Conservation (phyloP, 2,797 vertebrate genomes). For the Vultur gryphus region DNA sequence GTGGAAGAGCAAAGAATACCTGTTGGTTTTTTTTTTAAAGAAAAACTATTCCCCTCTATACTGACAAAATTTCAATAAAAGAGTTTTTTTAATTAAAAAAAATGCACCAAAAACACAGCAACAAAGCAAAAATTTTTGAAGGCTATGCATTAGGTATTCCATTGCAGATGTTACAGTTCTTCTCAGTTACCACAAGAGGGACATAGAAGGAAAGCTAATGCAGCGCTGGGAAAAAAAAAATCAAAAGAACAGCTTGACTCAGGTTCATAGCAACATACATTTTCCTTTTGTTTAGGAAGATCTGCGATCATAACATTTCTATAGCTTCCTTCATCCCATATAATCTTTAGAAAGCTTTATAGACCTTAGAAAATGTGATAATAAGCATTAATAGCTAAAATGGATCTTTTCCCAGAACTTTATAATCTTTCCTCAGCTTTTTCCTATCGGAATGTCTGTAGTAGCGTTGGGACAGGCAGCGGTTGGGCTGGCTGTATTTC, state of each 20-base stretch:
- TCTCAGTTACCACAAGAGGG: constrained; percentile 46
- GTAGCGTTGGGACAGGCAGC: background rate
- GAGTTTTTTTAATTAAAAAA: background rate
- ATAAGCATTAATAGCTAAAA: background rate
- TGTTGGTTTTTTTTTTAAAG: background rate
- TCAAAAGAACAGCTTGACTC: background rate
- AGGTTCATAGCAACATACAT: background rate
- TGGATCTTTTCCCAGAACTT: background rate
- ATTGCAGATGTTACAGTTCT: background rate
- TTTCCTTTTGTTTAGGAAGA: background rate
- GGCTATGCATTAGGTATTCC: background rate
- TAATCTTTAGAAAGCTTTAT: background rate
- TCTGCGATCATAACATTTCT: background rate
- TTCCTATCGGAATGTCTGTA: background rate
- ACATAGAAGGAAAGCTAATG: constrained; percentile 21
- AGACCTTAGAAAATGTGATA: background rate
- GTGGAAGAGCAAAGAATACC: background rate
- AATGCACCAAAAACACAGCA: background rate
- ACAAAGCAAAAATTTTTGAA: background rate
- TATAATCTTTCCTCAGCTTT: background rate
- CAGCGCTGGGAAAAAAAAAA: background rate
- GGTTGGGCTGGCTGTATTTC: background rate
- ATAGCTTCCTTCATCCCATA: background rate
- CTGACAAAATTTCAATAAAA: background rate
- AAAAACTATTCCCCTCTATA: background rate